Base-by-base conservation (phyloP, 2,113 vertebrate genomes). In the Rhagologus leucostigma region DNA sequence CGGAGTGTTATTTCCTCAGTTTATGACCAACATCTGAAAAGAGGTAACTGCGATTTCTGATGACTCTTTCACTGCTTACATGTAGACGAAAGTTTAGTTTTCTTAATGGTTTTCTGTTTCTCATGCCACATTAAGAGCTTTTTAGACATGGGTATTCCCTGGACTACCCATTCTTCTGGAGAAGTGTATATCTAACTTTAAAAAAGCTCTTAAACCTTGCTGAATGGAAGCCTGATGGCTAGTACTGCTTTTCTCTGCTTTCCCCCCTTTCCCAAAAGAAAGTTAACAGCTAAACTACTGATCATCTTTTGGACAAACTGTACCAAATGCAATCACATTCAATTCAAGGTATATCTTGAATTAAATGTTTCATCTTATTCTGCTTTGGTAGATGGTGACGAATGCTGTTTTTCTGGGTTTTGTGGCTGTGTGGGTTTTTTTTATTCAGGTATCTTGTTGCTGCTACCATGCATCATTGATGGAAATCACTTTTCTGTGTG, bases 321-420 rank as follows among this genome's bases (percentile, higher is more conserved):
- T 29, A 47, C 16, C 16, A 68, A 42, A 42, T 22, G 1, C 19
- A 49, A 18, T n/a, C 15, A 44, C 16, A 39, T 35, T 60, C 2
- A 19, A 8, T 81, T 60, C 30, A 79, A 82, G 3, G 2, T 60
- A 15, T 17, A 14, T 24, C 10, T 90, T 14, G 12, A 69, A 76
- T 52, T n/a, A 44, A 30, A 56, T 57, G 16, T 15, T 85, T 64
- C 3, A 24, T 53, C 30, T 35, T 42, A 4, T 32, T 23, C 4
- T 68, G 1, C 37, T 79, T 80, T 21, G 4, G 27, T n/a, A 80
- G 47, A 65, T 53, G 17, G 12, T 33, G 47, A 44, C 17, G 4
- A 78, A 83, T 4, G 3, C 1, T 8, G 4, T 8, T 42, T 84
- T n/a, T 1, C 21, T 42, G 6, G 0, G 1, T 9, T n/a, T 79